These are phyloP conservation scores for Orthosia cruda DNA, from an alignment of 2,888 invertebrate species.

Conservation along the genomic window DNA sequence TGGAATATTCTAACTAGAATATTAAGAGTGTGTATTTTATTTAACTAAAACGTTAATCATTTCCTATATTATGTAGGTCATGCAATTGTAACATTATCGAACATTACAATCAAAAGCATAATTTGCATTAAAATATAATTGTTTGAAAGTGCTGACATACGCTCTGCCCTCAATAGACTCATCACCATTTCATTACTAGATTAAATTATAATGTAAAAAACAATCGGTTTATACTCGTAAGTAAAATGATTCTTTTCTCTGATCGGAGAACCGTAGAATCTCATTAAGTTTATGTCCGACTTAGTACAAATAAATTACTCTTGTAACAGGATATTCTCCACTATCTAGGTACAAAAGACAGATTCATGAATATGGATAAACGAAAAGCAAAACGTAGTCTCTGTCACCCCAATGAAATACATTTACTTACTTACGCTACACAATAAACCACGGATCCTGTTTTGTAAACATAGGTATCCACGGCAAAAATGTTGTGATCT, in stretches of 20 bases:
- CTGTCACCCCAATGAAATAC: background rate
- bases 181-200: background rate
- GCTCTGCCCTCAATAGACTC: conserved; percentile 6
- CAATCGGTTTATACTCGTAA: background rate
- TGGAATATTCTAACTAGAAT: background rate
- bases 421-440: background rate
- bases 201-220: conserved; percentile 7
- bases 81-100: background rate
- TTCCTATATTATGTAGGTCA: too few relatives aligned
- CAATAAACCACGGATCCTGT: conserved; percentile 17
- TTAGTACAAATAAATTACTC: conserved; percentile 3
- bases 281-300: background rate
- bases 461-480: conserved; percentile 22
- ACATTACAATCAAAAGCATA: background rate
- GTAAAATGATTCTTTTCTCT: background rate
- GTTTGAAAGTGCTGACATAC: conserved; percentile 17
- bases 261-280: background rate
- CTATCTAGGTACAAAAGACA: background rate
- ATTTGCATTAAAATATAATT: conserved; percentile 1
- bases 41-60: too few relatives aligned
- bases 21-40: too few relatives aligned
- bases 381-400: conserved; percentile 12
- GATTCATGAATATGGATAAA: conserved; percentile 2
- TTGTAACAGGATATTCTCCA: background rate
- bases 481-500: conserved; percentile 31